A percentile compares a stretch with the other conserved stretches of the same genome.
These are phyloP conservation scores for Poicephalus gulielmi DNA, from an alignment of 2,113 vertebrate genomes.

Conservation along the genomic window DNA sequence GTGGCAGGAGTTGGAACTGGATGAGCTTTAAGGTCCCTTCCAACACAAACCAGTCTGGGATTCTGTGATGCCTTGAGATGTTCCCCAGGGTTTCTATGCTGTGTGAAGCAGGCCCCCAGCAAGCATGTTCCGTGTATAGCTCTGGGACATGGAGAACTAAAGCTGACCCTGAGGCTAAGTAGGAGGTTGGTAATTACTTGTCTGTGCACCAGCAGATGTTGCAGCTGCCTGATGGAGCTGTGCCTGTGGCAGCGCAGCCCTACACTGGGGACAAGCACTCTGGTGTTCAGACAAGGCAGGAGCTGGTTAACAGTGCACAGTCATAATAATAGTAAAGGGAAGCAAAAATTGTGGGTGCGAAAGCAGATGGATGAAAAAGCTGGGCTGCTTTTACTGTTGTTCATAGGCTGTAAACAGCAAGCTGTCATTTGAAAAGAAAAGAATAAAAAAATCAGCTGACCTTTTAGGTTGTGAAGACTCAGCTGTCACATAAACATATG, in stretches of 20 bases:
- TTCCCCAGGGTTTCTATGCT: not conserved
- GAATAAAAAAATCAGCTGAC: not conserved
- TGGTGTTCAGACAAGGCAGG: not conserved
- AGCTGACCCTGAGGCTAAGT: not conserved
- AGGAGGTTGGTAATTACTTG: not conserved
- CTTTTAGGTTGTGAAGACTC: constrained; percentile 28
- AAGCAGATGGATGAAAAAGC: constrained; percentile 39
- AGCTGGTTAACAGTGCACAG: not conserved
- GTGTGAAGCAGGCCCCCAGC: not conserved
- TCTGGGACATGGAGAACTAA: not conserved
- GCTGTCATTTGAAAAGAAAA: constrained; percentile 32
- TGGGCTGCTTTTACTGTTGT: constrained; percentile 7
- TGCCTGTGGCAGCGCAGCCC: not conserved
- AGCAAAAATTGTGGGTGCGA: not conserved
- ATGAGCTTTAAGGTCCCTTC: not conserved
- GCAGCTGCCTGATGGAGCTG: not conserved
- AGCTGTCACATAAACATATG: constrained; percentile 55
- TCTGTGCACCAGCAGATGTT: not conserved
- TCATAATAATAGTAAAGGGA: not conserved
- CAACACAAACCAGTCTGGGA: not conserved
- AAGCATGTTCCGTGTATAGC: not conserved
- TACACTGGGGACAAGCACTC: not conserved
- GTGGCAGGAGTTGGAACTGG: not conserved
- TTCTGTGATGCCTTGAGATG: not conserved
- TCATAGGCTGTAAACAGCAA: not conserved